Conservation (phyloP, 2,797 vertebrate genomes). For the Sandelia bainsii region DNA sequence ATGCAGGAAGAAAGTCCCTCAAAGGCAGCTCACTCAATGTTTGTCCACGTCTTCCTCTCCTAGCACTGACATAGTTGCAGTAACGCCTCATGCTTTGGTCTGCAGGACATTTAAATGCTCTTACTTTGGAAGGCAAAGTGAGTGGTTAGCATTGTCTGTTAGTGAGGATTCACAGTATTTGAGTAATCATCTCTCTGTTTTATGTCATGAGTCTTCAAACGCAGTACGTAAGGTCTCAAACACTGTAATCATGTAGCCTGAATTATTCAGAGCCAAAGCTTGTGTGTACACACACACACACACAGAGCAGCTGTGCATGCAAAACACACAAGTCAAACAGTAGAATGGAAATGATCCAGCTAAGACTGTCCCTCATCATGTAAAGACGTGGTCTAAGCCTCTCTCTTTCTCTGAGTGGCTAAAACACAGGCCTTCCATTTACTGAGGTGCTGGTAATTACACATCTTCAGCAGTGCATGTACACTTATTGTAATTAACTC, state of each 20-base stretch:
- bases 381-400: constrained; percentile 27
- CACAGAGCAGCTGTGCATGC: constrained; percentile 1
- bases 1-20: constrained; percentile 18
- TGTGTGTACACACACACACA: background rate
- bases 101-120: constrained; percentile 34
- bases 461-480: constrained; percentile 66
- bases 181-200: background rate
- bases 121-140: constrained; percentile 38
- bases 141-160: constrained; percentile 1
- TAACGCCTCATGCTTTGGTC: background rate
- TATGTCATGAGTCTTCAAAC: background rate
- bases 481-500: constrained; percentile 82
- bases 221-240: constrained; percentile 7
- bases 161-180: background rate
- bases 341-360: constrained; percentile 14
- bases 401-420: constrained; percentile 40
- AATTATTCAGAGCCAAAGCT: constrained; percentile 12
- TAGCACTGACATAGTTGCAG: background rate
- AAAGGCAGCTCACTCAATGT: constrained; percentile 31
- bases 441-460: constrained; percentile 75
- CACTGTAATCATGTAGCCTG: constrained; percentile 2
- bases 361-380: constrained; percentile 25
- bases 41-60: background rate
- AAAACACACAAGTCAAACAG: constrained; percentile 26
- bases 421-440: constrained; percentile 52